These are phyloP conservation scores for Ispidina picta DNA, from an alignment of 2,797 vertebrate genomes.

Conservation along the genomic window DNA sequence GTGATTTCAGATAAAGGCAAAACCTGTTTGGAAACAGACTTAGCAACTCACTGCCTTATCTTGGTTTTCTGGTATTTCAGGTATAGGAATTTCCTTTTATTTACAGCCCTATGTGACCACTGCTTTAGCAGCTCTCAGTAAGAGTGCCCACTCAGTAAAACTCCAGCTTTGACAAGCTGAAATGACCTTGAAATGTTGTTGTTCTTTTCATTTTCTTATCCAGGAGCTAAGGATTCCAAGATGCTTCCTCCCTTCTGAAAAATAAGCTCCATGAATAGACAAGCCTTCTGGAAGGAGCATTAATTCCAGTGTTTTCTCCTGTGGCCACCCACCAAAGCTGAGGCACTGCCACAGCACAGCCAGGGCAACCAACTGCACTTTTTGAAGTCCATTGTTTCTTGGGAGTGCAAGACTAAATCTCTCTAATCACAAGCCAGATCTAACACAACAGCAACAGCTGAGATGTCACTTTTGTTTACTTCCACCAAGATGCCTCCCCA, in stretches of 20 bases:
- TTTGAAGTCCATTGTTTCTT: not conserved
- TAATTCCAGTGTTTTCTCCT: not conserved
- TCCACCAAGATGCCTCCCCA: not conserved
- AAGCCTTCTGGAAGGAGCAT: not conserved
- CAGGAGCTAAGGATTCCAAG: not conserved
- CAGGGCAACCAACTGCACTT: accelerated
- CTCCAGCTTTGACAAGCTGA: accelerated
- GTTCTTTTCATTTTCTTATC: not conserved
- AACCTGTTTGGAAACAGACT: not conserved
- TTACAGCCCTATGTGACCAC: accelerated
- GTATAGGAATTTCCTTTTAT: not conserved
- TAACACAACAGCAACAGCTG: not conserved
- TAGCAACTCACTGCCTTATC: not conserved
- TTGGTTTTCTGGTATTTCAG: not conserved
- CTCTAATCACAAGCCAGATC: not conserved
- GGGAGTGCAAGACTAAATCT: accelerated
- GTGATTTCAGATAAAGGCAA: not conserved
- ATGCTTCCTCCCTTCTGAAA: accelerated
- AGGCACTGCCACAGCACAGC: accelerated
- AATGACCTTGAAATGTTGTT: not conserved
- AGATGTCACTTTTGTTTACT: not conserved
- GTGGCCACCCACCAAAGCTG: accelerated
- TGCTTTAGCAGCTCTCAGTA: not conserved
- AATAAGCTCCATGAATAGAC: not conserved
- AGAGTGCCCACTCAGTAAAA: not conserved